Conservation (phyloP, 2,797 vertebrate genomes). For the Poecile montanus region DNA sequence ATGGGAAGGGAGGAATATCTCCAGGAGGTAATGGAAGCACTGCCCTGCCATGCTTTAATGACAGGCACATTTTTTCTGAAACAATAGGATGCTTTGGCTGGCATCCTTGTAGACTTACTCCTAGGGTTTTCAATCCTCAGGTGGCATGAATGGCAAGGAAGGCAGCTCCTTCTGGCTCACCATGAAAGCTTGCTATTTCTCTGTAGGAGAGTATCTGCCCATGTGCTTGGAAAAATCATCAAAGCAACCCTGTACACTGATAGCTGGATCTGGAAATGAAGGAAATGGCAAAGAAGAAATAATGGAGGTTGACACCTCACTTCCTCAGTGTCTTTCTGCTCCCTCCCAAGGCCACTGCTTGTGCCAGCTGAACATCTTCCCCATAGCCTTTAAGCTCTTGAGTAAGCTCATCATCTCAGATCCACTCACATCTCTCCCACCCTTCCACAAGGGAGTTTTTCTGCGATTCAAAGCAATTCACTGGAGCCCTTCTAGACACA, state of each 20-base stretch:
- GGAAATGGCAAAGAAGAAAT: not conserved
- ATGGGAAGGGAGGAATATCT: not conserved
- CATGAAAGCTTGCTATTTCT: not conserved
- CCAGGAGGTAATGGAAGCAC: not conserved
- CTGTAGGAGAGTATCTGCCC: not conserved
- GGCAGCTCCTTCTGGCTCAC: not conserved
- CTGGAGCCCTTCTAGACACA: not conserved
- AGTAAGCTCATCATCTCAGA: not conserved
- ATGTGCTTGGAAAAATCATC: not conserved
- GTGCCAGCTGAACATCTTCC: not conserved
- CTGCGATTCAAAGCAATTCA: not conserved
- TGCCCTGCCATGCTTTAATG: not conserved
- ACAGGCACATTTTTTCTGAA: not conserved
- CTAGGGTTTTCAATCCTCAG: not conserved
- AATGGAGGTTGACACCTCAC: not conserved
- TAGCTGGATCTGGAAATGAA: not conserved
- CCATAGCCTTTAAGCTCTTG: not conserved
- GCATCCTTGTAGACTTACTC: not conserved
- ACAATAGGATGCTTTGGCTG: conserved; percentile 11
- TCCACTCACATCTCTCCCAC: not conserved
- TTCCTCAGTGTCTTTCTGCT: not conserved
- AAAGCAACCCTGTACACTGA: not conserved
- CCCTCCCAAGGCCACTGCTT: not conserved
- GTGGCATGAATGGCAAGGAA: not conserved
- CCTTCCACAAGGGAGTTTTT: not conserved